These are phyloP conservation scores for Drosophila melanogaster DNA, from an alignment of 1,140 invertebrate genomes.

Conservation along the genomic window DNA sequence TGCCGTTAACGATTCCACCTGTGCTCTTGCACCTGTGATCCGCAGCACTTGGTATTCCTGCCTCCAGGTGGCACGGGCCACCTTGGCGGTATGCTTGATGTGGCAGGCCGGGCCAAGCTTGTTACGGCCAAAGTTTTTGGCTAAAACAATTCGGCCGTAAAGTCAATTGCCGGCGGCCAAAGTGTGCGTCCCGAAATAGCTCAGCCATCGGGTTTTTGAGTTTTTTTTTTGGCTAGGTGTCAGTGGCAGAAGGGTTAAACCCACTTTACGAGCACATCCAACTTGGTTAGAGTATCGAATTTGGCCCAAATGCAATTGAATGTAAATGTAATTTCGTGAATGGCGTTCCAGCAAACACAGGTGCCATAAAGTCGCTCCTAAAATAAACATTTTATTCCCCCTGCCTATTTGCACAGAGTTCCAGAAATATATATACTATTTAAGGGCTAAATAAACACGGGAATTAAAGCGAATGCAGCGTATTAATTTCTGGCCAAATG, in stretches of 20 bases:
- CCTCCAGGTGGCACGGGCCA: slow-evolving; percentile 3
- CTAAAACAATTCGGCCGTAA: slow-evolving; percentile 60
- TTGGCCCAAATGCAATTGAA: slow-evolving; percentile 41
- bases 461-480: slow-evolving; percentile 23
- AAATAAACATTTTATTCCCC: slow-evolving; percentile 30
- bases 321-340: slow-evolving; percentile 41
- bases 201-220: slow-evolving; percentile 20
- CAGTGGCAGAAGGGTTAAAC: slow-evolving; percentile 19
- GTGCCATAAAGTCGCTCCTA: slow-evolving; percentile 24
- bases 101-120: slow-evolving; percentile 33
- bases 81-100: slow-evolving; percentile 41
- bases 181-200: slow-evolving; percentile 46
- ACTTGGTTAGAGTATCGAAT: slow-evolving; percentile 37
- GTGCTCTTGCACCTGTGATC: slow-evolving; percentile 13
- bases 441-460: slow-evolving; percentile 21
- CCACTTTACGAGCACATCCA: slow-evolving; percentile 14
- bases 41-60: slow-evolving; percentile 37
- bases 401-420: slow-evolving; percentile 39
- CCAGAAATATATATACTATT: slow-evolving; percentile 21
- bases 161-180: slow-evolving; percentile 46
- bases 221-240: slow-evolving; percentile 36
- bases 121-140: slow-evolving; percentile 44
- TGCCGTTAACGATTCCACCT: slow-evolving; percentile 37
- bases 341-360: slow-evolving; percentile 1
- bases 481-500: slow-evolving; percentile 19